Conservation (phyloP, 1,140 invertebrate species). For the Rhagoletis pomonella region DNA sequence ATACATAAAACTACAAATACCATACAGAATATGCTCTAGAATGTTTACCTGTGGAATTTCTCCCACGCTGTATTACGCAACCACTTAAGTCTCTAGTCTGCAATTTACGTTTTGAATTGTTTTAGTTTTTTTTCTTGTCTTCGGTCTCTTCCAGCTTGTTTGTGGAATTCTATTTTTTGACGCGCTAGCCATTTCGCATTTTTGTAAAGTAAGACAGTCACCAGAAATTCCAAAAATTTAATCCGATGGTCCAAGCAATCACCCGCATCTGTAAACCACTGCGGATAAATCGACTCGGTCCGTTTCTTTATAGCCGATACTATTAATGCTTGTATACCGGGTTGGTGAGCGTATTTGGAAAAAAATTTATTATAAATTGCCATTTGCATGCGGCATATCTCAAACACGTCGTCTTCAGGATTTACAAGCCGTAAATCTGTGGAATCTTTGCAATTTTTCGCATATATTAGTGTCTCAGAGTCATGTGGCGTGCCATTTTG, state of each 20-base stretch:
- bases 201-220: not conserved
- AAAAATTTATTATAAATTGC: not conserved
- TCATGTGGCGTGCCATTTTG: not conserved
- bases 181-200: not conserved
- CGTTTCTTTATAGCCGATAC: not conserved
- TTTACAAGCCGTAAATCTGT: not conserved
- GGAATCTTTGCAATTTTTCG: not conserved
- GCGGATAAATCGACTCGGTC: not conserved
- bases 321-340: not conserved
- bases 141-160: not conserved
- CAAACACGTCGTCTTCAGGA: not conserved
- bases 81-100: no score
- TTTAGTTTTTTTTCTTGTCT: not conserved
- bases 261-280: not conserved
- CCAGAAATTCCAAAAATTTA: not conserved
- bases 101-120: no score
- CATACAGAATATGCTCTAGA: no score
- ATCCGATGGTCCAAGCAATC: not conserved
- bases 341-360: not conserved
- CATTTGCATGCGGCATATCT: no score
- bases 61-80: no score
- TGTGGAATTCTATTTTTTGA: no score
- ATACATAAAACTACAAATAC: no score
- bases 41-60: no score
- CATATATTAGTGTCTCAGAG: not conserved